A percentile compares a stretch with the other conserved stretches of the same genome.
phyloP scores from a whole-genome alignment of 2,797 vertebrate genomes.

The Melanotaenia pygmaea region DNA sequence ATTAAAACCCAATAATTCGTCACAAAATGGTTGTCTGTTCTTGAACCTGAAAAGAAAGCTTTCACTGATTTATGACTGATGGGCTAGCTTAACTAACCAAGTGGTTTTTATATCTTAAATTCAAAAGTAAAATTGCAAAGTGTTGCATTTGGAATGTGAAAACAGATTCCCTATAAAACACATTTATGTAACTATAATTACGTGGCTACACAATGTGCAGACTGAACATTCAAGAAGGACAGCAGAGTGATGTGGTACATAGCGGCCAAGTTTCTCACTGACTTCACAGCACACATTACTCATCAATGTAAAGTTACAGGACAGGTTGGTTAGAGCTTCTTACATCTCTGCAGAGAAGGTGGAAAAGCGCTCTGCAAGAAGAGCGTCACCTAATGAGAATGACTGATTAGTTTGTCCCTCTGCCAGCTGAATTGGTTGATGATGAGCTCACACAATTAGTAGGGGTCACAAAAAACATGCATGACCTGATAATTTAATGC shows the following conservation, averaged over 20 bases:
- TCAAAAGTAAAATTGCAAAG: constrained; percentile 28
- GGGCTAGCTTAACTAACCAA: not conserved
- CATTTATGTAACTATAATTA: constrained; percentile 25
- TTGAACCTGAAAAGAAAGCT: not conserved
- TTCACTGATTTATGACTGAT: constrained; percentile 14
- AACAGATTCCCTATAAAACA: constrained; percentile 25
- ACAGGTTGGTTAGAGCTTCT: constrained; percentile 25
- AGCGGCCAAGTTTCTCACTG: constrained; percentile 21
- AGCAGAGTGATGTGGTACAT: constrained; percentile 3
- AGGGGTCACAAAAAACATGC: constrained; percentile 17
- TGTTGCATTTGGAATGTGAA: constrained; percentile 20
- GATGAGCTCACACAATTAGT: constrained; percentile 49
- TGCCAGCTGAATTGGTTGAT: constrained; percentile 14
- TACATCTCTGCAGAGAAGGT: constrained; percentile 1
- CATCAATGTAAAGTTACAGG: constrained; percentile 27
- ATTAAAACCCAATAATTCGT: constrained; percentile 13
- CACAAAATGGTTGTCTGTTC: not conserved
- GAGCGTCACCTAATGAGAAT: constrained; percentile 4
- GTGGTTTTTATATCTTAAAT: constrained; percentile 23
- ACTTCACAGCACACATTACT: constrained; percentile 21
- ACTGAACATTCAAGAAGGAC: constrained; percentile 15
- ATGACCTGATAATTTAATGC: constrained; percentile 42
- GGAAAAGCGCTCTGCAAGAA: not conserved
- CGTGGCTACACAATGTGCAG: constrained; percentile 16
- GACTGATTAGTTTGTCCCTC: constrained; percentile 18